phyloP scores from a whole-genome alignment of 2,797 vertebrate genomes.

The Xerus rutilus region DNA sequence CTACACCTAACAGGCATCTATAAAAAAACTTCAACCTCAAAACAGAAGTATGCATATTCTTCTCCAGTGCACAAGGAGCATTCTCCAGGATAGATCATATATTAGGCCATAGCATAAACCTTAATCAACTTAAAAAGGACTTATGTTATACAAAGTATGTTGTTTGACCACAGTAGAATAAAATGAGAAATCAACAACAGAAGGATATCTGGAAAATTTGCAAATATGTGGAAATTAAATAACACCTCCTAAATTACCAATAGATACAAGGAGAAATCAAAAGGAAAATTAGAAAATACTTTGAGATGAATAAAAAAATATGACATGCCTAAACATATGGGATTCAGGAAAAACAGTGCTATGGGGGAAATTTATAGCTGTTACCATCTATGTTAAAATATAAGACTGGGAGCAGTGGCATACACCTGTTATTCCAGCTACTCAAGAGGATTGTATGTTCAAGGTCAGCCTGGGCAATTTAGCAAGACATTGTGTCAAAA shows the following conservation, averaged over 20 bases:
- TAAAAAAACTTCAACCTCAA: background rate
- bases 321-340: background rate
- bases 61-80: background rate
- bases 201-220: constrained; percentile 29
- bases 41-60: background rate
- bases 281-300: constrained; percentile 5
- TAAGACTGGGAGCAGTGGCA: background rate
- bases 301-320: background rate
- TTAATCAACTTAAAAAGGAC: background rate
- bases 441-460: background rate
- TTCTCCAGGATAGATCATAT: background rate
- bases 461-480: too few species aligned
- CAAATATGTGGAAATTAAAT: background rate
- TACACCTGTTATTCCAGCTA: background rate
- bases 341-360: background rate
- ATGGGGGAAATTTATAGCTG: background rate
- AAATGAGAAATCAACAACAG: constrained; percentile 19
- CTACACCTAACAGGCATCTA: background rate
- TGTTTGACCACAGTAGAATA: background rate
- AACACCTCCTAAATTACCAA: background rate
- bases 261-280: background rate
- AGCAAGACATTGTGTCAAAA: too few species aligned
- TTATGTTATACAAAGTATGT: background rate
- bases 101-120: background rate
- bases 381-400: background rate